Conservation (phyloP, 2,888 invertebrate species). For the Oithona nana region DNA sequence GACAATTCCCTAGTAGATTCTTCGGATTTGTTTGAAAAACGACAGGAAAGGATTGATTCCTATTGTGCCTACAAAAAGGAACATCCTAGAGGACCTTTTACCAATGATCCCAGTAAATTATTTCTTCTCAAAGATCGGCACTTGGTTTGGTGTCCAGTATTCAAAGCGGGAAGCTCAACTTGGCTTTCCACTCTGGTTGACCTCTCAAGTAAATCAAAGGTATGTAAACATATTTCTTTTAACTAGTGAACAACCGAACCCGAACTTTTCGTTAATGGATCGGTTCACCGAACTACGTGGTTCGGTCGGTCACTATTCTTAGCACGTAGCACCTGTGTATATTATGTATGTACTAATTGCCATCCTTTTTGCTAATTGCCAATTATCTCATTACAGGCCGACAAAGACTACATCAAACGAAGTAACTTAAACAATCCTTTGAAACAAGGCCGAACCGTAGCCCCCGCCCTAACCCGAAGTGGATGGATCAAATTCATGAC, state of each 20-base stretch:
- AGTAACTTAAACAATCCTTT: background rate
- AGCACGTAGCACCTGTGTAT: no score
- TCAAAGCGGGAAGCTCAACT: slow-evolving; percentile 17
- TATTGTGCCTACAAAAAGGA: background rate
- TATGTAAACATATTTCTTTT: no score
- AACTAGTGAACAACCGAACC: no score
- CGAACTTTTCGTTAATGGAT: no score
- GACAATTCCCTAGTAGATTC: background rate
- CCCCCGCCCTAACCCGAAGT: background rate
- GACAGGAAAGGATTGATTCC: background rate
- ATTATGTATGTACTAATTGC: no score
- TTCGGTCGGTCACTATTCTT: no score
- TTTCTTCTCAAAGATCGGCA: background rate
- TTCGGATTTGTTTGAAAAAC: background rate
- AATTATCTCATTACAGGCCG: background rate
- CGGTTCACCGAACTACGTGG: no score
- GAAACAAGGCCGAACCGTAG: background rate
- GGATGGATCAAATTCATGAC: background rate
- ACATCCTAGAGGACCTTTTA: background rate
- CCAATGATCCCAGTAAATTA: background rate
- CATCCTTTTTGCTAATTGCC: no score
- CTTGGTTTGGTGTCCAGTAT: background rate
- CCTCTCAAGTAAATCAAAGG: background rate
- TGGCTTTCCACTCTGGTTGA: slow-evolving; percentile 7
- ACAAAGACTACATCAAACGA: background rate